These are phyloP conservation scores for Thecocarcelia acutangulata DNA, from an alignment of 2,888 invertebrate genomes.

Conservation along the genomic window DNA sequence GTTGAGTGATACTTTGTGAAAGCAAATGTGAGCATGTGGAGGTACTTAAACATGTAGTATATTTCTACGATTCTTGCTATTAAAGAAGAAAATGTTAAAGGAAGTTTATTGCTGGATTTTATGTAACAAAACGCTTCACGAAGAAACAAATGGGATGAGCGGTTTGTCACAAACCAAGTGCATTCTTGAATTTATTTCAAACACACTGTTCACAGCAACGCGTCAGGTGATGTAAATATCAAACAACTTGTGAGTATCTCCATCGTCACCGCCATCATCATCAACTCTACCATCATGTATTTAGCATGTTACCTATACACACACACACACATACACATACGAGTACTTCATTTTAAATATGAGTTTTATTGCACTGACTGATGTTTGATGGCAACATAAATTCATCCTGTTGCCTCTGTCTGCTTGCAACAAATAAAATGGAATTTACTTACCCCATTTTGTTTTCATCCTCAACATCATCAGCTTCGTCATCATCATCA, in stretches of 20 bases:
- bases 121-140: conserved; percentile 5
- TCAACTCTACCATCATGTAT: conserved; percentile 21
- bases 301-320: not conserved
- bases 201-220: conserved; percentile 52
- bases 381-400: conserved; percentile 63
- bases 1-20: not conserved
- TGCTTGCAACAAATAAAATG: conserved; percentile 54
- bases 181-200: conserved; percentile 57
- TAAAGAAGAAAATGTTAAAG: conserved; percentile 40
- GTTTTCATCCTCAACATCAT: not conserved
- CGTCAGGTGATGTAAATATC: conserved; percentile 66
- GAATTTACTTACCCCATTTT: conserved; percentile 62
- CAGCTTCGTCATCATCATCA: not conserved
- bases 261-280: conserved; percentile 43
- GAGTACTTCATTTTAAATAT: not conserved
- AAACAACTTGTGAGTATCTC: conserved; percentile 39
- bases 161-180: conserved; percentile 60
- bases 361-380: conserved; percentile 37
- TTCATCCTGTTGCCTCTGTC: conserved; percentile 63
- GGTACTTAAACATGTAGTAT: conserved; percentile 29
- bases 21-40: not conserved
- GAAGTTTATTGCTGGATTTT: conserved; percentile 55
- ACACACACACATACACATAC: not conserved
- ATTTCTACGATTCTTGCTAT: conserved; percentile 28
- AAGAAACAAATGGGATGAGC: conserved; percentile 26